phyloP scores from a whole-genome alignment of 2,113 vertebrate species.

The Zapornia atra region DNA sequence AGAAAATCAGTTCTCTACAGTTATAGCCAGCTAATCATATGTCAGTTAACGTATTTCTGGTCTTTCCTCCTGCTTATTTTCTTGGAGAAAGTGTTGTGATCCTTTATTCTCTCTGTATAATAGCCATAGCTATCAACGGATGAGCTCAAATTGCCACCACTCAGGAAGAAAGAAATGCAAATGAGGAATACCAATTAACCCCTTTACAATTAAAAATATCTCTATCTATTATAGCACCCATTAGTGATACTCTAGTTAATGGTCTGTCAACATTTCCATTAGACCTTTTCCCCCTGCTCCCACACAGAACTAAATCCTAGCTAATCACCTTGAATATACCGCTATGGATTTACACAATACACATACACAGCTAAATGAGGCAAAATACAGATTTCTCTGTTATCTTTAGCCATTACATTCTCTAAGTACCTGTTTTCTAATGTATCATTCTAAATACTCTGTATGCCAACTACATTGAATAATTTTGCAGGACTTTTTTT shows the following conservation, averaged over 20 bases:
- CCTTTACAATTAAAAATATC: slow-evolving; percentile 67
- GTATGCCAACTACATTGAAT: not conserved
- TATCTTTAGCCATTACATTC: slow-evolving; percentile 14
- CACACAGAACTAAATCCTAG: slow-evolving; percentile 43
- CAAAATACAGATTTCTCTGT: slow-evolving; percentile 27
- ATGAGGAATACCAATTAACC: slow-evolving; percentile 64
- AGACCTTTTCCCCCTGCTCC: slow-evolving; percentile 41
- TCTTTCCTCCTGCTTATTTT: slow-evolving; percentile 33
- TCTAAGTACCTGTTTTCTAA: not conserved
- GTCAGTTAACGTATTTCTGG: not conserved
- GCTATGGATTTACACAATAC: slow-evolving; percentile 17
- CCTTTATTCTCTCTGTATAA: slow-evolving; percentile 33
- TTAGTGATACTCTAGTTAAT: slow-evolving; percentile 65
- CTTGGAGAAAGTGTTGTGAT: slow-evolving; percentile 62
- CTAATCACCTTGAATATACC: slow-evolving; percentile 62
- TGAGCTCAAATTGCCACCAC: slow-evolving; percentile 53
- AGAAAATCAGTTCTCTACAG: not conserved
- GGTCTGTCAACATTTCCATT: slow-evolving; percentile 68
- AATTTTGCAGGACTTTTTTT: not conserved
- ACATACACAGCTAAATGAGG: not conserved
- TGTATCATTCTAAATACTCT: not conserved
- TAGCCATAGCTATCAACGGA: slow-evolving; percentile 5
- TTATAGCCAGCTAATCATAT: slow-evolving; percentile 3
- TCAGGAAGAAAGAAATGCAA: slow-evolving; percentile 66
- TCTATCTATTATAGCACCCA: slow-evolving; percentile 56